phyloP scores from a whole-genome alignment of 2,888 invertebrate genomes.

The Lasioglossum lativentre region DNA sequence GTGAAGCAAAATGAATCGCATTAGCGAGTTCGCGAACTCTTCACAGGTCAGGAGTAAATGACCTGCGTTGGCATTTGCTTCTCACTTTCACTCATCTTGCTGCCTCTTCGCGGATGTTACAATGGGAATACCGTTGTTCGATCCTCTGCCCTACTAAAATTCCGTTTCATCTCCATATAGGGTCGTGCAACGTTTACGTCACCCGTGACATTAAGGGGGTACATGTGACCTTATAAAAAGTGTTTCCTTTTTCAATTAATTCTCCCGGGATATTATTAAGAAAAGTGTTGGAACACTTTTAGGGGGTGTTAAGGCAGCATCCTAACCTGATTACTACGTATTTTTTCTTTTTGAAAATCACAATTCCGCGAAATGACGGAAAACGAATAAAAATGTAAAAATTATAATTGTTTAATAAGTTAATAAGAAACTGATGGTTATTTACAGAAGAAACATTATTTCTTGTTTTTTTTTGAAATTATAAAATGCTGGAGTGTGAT shows the following conservation, averaged over 20 bases:
- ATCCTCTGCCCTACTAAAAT: conserved; percentile 24
- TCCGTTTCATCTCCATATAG: conserved; percentile 25
- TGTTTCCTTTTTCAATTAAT: background rate
- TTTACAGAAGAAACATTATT: background rate
- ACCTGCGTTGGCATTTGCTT: conserved; percentile 83
- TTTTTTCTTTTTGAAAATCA: background rate
- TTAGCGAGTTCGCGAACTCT: conserved; percentile 70
- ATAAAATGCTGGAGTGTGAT: background rate
- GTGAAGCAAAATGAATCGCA: conserved; percentile 44
- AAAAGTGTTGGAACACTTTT: background rate
- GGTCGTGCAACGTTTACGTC: background rate
- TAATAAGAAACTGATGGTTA: background rate
- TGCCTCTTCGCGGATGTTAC: conserved; percentile 52
- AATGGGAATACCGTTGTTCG: conserved; percentile 41
- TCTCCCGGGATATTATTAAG: background rate
- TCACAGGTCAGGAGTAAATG: conserved; percentile 84
- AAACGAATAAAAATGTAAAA: background rate
- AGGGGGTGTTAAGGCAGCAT: background rate
- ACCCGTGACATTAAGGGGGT: background rate
- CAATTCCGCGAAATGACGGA: background rate
- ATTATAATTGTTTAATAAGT: background rate
- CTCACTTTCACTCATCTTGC: conserved; percentile 84
- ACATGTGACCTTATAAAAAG: background rate
- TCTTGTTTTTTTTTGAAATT: background rate
- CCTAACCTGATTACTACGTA: background rate